Evolutionary conservation across 2,797 vertebrate genomes (phyloP), one percentile per base, ranked within the genome.

Genomic region (Mormyrops boulengeri): DNA sequence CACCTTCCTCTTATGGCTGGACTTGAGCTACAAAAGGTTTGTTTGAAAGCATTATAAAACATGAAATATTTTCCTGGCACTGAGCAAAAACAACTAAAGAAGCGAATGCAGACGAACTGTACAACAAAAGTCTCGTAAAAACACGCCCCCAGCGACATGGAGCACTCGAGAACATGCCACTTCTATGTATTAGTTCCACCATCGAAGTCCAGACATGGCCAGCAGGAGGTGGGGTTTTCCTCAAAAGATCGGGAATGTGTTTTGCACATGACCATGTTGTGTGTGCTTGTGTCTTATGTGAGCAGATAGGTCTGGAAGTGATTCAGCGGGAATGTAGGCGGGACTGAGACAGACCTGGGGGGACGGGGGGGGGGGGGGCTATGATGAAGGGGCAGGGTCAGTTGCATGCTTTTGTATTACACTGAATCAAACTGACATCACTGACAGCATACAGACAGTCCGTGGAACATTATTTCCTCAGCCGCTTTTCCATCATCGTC

Each of bases 121-220:
- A 86, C 82, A 89, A 86, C 89, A 85, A 62, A 89, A 62, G 49
- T 89, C 44, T 55, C 3, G 30, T 52, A 89, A 69, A 62, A 69
- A 34, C 6, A 8, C 26, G 57, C 30, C 26, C 60, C 82, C 62
- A 91, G 90, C 95, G 95, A 91, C 87, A 91, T 89, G 91, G 90
- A 92, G 88, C 50, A 95, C 94, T 96, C 95, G 91, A 96, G 96
- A 94, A 95, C 96, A 97, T 96, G 96, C 96, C 95, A 90, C 94
- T 95, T 94, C 94, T 95, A 94, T 95, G 95, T 95, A 95, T 93
- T 93, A 93, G 69, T 93, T 94, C 93, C 93, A 93, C 94, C 93
- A 93, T 93, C 90, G 87, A 92, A 90, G 93, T 92, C 94, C 88
- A 91, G 94, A 93, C 92, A 85, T 69, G 90, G 66, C 57, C 53